Conservation (phyloP, 2,888 invertebrate genomes). For the Thera britannica region DNA sequence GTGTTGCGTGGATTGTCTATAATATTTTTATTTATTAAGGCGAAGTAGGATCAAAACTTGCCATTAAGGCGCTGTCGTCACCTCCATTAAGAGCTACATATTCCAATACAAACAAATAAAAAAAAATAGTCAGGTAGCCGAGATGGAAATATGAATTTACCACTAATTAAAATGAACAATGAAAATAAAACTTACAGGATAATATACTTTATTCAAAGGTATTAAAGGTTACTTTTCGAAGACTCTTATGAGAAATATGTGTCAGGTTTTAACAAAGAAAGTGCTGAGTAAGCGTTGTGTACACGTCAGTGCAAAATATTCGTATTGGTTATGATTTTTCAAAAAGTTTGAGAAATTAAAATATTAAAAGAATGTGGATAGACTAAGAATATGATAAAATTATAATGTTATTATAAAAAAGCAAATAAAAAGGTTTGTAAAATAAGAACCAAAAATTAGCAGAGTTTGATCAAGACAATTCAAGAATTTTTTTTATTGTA, state of each 20-base stretch:
- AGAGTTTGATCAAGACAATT: too few species aligned
- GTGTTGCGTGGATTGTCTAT: too few species aligned
- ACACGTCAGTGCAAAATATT: constrained; percentile 31
- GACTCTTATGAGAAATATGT: constrained; percentile 4
- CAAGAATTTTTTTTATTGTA: too few species aligned
- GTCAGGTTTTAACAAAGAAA: constrained; percentile 32
- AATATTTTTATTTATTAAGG: too few species aligned
- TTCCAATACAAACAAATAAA: constrained; percentile 34
- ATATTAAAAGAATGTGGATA: too few species aligned
- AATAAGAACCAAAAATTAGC: too few species aligned
- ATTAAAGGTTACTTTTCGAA: constrained; percentile 7
- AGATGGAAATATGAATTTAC: constrained; percentile 28
- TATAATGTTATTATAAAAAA: too few species aligned
- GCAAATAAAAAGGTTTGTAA: too few species aligned
- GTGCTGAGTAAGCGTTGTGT: constrained; percentile 37
- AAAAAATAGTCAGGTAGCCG: constrained; percentile 40
- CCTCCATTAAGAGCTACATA: constrained; percentile 31
- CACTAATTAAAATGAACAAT: constrained; percentile 38
- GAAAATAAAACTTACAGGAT: background rate
- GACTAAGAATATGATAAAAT: too few species aligned
- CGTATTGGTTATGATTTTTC: background rate
- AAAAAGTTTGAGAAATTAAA: background rate
- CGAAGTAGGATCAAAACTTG: background rate
- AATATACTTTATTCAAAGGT: background rate
- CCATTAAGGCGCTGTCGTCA: constrained; percentile 36